These are phyloP conservation scores for Anastatus disparis DNA, from an alignment of 1,140 invertebrate species.

Conservation along the genomic window DNA sequence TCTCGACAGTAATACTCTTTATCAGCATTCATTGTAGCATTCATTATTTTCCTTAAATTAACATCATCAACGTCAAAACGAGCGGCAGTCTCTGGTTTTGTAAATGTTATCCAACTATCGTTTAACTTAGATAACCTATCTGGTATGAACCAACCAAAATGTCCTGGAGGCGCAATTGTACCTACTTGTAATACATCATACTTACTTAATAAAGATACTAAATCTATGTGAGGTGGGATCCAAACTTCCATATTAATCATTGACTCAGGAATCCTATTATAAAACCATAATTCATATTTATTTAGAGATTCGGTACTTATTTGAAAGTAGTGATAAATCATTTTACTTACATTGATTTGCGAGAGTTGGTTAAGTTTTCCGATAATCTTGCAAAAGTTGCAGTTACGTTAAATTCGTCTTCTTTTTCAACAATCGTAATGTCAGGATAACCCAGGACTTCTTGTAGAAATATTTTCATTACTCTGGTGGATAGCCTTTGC, in stretches of 20 bases:
- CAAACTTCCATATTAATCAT: slow-evolving; percentile 81
- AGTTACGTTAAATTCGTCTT: slow-evolving; percentile 64
- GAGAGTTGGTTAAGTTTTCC: slow-evolving; percentile 12
- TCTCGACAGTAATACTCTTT: slow-evolving; percentile 64
- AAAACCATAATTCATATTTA: not conserved
- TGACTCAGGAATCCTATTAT: slow-evolving; percentile 65
- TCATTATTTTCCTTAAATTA: slow-evolving; percentile 43
- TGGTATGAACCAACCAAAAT: slow-evolving; percentile 81
- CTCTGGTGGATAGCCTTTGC: slow-evolving; percentile 72
- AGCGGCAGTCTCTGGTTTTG: slow-evolving; percentile 56
- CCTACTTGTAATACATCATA: slow-evolving; percentile 71
- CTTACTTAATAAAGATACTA: slow-evolving; percentile 54
- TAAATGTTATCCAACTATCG: slow-evolving; percentile 69
- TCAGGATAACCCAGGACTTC: slow-evolving; percentile 74
- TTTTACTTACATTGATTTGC: slow-evolving; percentile 21
- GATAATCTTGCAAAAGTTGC: slow-evolving; percentile 54
- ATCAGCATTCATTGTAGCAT: slow-evolving; percentile 40
- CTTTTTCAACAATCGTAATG: slow-evolving; percentile 64
- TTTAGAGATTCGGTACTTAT: too few species aligned
- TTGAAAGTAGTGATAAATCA: too few species aligned
- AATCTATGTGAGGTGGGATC: slow-evolving; percentile 71
- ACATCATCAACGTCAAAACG: slow-evolving; percentile 64
- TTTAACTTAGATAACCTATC: slow-evolving; percentile 52
- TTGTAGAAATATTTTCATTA: slow-evolving; percentile 74
- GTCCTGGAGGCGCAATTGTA: slow-evolving; percentile 71